A percentile compares a stretch with the other conserved stretches of the same genome.
Evolutionary conservation across 2,797 vertebrate genomes (phyloP).

Genomic region (Buphagus erythrorhynchus): DNA sequence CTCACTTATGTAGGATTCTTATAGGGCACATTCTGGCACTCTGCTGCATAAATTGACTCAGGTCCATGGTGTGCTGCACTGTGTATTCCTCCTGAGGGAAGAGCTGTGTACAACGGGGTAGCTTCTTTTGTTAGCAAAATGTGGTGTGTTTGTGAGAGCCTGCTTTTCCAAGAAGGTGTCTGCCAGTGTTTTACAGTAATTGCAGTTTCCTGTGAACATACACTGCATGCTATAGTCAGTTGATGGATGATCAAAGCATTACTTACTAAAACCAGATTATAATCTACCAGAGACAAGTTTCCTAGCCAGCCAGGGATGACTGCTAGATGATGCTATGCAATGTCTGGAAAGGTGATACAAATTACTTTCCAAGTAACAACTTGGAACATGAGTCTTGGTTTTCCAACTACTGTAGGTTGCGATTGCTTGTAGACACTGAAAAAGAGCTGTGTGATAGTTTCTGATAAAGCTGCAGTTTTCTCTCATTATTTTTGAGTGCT

Average conservation of each 20-base stretch:
- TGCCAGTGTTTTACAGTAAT: not conserved
- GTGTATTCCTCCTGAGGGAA: not conserved
- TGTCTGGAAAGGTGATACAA: not conserved
- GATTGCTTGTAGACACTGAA: not conserved
- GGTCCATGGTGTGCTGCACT: not conserved
- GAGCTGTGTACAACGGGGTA: not conserved
- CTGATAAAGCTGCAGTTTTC: not conserved
- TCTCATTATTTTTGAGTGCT: not conserved
- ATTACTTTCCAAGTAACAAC: not conserved
- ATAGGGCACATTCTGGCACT: fast-evolving
- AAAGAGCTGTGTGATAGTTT: not conserved
- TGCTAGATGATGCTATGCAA: not conserved
- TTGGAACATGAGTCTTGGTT: not conserved
- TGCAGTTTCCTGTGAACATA: not conserved
- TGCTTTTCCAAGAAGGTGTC: not conserved
- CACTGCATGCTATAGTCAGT: not conserved
- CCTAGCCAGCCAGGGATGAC: not conserved
- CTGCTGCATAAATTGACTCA: not conserved
- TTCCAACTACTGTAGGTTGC: not conserved
- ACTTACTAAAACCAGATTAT: not conserved
- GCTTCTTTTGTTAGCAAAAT: not conserved
- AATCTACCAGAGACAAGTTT: not conserved
- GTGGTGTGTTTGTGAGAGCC: not conserved
- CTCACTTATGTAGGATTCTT: not conserved
- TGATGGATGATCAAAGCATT: not conserved